Evolutionary conservation across 2,113 vertebrate genomes (phyloP), one percentile per base, ranked within the genome.

Genomic region (Antechinus flavipes): DNA sequence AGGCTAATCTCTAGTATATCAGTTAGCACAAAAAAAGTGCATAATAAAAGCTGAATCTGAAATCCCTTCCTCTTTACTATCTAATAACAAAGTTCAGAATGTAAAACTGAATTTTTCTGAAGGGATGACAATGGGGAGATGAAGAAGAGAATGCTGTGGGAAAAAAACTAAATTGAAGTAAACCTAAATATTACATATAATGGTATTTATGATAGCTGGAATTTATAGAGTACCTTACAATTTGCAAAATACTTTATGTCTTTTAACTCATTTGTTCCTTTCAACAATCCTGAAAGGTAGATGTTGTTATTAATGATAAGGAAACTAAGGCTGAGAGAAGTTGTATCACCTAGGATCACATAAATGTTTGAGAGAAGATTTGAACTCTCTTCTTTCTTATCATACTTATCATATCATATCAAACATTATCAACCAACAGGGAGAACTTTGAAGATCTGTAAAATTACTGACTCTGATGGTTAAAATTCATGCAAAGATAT

Each of bases 1-100:
- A 89, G 56, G 56, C 58, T 90, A 94, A 91, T 93, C 91, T 96
- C 92, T 94, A 61, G 61, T 46, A 90, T 94, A 92, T 91, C 91
- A 47, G 42, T 91, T 0, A 93, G 49, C 61, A 91, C 27, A 91
- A 25, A 47, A 95, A 56, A 94, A 56, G 0, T 35, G 26, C 56
- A 46, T 95, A 94, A 91, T 9, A 94, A 89, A 94, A 56, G 90
- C 68, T 50, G 91, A 89, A 47, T 22, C 27, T 55, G 16, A 84
- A 84, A 42, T 49, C 91, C 76, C 52, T 53, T 42, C 49, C 0
- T 49, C 61, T 25, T 92, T 46, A 92, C 35, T 84, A 42, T 26
- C 16, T 42, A 84, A 84, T 84, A n/a, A 68, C 35, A 61, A 84
- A 84, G 68, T 84, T 76, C 68, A 42, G 68, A 84, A 84, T 42